These are phyloP conservation scores for Chymomyza costata DNA, from an alignment of 1,140 invertebrate species.

Conservation along the genomic window DNA sequence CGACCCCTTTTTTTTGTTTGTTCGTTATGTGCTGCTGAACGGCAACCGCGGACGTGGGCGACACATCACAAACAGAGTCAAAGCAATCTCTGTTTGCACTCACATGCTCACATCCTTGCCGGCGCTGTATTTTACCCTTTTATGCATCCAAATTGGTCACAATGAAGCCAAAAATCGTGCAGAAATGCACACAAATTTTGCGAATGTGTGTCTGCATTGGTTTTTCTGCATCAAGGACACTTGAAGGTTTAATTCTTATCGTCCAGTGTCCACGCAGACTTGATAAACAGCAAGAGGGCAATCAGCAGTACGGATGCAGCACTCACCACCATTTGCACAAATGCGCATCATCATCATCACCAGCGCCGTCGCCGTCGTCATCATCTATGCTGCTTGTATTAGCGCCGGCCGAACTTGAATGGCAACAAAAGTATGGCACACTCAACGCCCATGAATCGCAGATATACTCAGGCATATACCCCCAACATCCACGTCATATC, in stretches of 20 bases:
- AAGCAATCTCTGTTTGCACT: too few relatives aligned
- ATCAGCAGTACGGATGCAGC: background rate
- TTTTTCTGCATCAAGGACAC: conserved; percentile 19
- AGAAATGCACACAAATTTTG: conserved; percentile 17
- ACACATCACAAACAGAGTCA: too few relatives aligned
- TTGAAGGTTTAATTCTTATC: conserved; percentile 59
- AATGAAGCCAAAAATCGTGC: conserved; percentile 17
- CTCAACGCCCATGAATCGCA: conserved; percentile 16
- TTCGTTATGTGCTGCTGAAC: conserved; percentile 4
- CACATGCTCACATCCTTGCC: conserved; percentile 17
- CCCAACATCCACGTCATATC: background rate
- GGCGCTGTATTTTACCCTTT: conserved; percentile 5
- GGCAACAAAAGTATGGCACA: conserved; percentile 30
- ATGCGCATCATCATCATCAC: conserved; percentile 34
- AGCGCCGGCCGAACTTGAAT: conserved; percentile 21
- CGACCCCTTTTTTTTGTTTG: conserved; percentile 9
- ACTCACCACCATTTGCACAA: conserved; percentile 36
- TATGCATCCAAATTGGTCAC: conserved; percentile 39
- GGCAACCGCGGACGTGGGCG: background rate
- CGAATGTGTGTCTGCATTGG: background rate
- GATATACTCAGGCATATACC: background rate
- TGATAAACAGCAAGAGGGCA: conserved; percentile 34
- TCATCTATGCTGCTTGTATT: conserved; percentile 23
- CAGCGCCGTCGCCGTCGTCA: too few relatives aligned
- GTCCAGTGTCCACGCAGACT: conserved; percentile 41